phyloP scores from a whole-genome alignment of 2,113 vertebrate species.

The Chaetodon auriga region DNA sequence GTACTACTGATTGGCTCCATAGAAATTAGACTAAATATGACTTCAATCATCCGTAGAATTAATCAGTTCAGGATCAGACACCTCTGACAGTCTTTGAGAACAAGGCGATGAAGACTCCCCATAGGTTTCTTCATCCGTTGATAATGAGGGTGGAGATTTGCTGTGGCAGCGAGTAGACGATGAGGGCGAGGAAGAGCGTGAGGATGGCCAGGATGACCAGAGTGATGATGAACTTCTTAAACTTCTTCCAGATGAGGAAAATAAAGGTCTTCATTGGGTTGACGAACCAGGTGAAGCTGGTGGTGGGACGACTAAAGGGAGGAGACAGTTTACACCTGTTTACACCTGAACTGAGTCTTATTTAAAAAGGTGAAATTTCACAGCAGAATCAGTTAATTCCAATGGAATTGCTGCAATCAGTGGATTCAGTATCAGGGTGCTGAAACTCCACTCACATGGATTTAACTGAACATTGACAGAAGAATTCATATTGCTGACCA shows the following conservation, averaged over 20 bases:
- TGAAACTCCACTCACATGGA: too few relatives aligned
- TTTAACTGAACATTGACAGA: too few relatives aligned
- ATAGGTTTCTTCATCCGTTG: constrained; percentile 81
- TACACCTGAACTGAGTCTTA: background rate
- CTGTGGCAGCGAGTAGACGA: constrained; percentile 92
- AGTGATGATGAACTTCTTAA: constrained; percentile 91
- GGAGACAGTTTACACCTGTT: constrained; percentile 20
- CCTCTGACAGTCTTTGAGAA: background rate
- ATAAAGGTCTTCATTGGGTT: constrained; percentile 95
- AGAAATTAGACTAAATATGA: background rate
- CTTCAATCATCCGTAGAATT: background rate
- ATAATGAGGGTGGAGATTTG: constrained; percentile 90
- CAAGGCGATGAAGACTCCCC: background rate
- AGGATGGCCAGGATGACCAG: constrained; percentile 86
- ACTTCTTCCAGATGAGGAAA: constrained; percentile 93
- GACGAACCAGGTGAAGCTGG: constrained; percentile 93
- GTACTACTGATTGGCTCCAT: constrained; percentile 11
- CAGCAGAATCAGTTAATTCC: background rate
- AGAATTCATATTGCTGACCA: too few relatives aligned
- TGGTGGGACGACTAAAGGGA: constrained; percentile 89
- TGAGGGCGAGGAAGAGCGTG: constrained; percentile 88
- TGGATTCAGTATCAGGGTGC: too few relatives aligned
- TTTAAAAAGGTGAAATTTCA: background rate
- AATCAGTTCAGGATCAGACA: constrained; percentile 5
- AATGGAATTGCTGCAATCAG: too few relatives aligned